Percentiles rank a stretch among this genome's conserved stretches.
Conservation (phyloP, 2,888 invertebrate genomes). For the Rhagium mordax region DNA sequence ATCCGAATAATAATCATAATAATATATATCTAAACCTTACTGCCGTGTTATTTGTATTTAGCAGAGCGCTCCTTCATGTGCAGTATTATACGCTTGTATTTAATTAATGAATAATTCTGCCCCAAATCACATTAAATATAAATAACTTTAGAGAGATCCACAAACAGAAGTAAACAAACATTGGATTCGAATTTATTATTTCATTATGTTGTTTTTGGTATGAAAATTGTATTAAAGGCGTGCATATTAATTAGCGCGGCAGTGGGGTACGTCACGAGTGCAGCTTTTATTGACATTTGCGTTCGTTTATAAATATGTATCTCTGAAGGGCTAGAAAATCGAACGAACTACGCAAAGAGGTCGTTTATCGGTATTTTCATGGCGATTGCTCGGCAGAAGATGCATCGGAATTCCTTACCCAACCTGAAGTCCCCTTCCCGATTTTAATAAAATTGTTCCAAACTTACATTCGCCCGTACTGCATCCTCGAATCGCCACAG, state of each 20-base stretch:
- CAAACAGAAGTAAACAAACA: constrained; percentile 3
- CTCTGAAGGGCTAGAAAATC: too few relatives aligned
- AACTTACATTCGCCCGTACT: too few relatives aligned
- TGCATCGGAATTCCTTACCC: too few relatives aligned
- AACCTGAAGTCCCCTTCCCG: too few relatives aligned
- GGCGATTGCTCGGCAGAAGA: too few relatives aligned
- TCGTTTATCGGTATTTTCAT: too few relatives aligned
- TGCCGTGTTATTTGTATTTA: background rate
- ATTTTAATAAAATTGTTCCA: too few relatives aligned
- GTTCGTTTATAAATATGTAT: too few relatives aligned
- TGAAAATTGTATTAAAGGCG: constrained; percentile 4
- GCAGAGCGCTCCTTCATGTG: background rate
- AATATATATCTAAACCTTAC: background rate
- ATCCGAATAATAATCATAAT: too few relatives aligned
- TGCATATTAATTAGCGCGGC: background rate
- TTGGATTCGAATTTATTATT: constrained; percentile 21
- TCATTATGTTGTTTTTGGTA: constrained; percentile 10
- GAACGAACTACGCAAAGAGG: too few relatives aligned
- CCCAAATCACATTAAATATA: constrained; percentile 3
- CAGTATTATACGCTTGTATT: background rate
- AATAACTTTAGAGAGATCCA: background rate
- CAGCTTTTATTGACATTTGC: background rate
- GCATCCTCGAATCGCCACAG: too few relatives aligned
- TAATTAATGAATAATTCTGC: background rate
- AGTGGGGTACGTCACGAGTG: background rate